These are phyloP conservation scores for Recurvirostra avosetta DNA, from an alignment of 2,113 vertebrate genomes.

Conservation along the genomic window DNA sequence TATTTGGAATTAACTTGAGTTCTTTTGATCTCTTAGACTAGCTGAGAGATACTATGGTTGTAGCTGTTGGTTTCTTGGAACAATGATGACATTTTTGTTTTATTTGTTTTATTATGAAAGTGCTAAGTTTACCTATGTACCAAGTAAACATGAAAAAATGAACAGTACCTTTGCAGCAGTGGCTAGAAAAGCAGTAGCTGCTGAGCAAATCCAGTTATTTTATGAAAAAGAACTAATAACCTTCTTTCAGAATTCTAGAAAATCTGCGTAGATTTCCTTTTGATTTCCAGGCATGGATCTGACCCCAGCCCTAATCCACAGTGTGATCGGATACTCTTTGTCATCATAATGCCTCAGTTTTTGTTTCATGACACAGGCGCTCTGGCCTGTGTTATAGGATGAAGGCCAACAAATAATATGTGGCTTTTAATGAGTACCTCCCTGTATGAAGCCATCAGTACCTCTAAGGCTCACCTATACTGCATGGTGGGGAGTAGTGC, in stretches of 20 bases:
- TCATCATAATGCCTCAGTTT: not conserved
- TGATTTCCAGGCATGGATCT: not conserved
- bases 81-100: not conserved
- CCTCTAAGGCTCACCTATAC: not conserved
- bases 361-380: not conserved
- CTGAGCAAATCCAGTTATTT: not conserved
- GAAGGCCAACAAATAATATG: not conserved
- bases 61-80: not conserved
- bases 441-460: not conserved
- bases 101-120: not conserved
- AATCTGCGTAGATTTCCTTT: not conserved
- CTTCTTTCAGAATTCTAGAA: not conserved
- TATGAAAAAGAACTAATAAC: not conserved
- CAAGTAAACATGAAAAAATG: not conserved
- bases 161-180: not conserved
- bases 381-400: accelerated
- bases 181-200: not conserved
- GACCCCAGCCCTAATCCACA: not conserved
- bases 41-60: not conserved
- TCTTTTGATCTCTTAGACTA: not conserved
- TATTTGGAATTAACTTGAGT: not conserved
- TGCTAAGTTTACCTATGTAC: not conserved
- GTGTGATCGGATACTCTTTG: not conserved
- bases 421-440: not conserved
- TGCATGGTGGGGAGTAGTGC: not conserved